phyloP scores from a whole-genome alignment of 2,113 vertebrate species.

The Boleophthalmus pectinirostris region DNA sequence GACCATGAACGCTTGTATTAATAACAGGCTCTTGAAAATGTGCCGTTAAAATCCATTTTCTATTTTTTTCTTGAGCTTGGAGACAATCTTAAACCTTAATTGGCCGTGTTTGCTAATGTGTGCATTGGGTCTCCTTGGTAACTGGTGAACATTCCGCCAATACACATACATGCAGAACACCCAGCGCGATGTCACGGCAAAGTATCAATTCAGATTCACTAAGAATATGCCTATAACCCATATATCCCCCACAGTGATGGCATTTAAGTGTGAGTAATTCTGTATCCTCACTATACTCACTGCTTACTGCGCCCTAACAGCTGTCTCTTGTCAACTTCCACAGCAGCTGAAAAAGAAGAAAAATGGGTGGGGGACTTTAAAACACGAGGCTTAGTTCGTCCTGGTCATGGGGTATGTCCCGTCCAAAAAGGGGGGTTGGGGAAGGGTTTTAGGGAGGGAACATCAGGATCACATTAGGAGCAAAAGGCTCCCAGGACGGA shows the following conservation, averaged over 20 bases:
- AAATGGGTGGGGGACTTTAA: conserved; percentile 46
- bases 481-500: conserved; percentile 48
- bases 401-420: conserved; percentile 16
- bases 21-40: no score
- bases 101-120: no score
- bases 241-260: not conserved
- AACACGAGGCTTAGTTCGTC: conserved; percentile 34
- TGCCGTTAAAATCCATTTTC: no score
- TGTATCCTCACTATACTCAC: conserved; percentile 31
- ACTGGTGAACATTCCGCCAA: no score
- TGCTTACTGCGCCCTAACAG: conserved; percentile 56
- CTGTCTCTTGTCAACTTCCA: conserved; percentile 61
- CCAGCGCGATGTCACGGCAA: no score
- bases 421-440: conserved; percentile 1
- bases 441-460: conserved; percentile 33
- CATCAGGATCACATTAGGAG: conserved; percentile 75
- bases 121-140: no score
- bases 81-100: no score
- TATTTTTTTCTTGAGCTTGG: no score
- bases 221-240: not conserved
- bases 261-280: not conserved
- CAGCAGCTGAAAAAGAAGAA: conserved; percentile 58
- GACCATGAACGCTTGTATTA: no score
- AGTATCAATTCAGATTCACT: not conserved
- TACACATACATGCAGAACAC: no score